Evolutionary conservation across 2,113 vertebrate species (phyloP), one percentile per base, ranked within the genome.

Genomic region (Lathamus discolor): DNA sequence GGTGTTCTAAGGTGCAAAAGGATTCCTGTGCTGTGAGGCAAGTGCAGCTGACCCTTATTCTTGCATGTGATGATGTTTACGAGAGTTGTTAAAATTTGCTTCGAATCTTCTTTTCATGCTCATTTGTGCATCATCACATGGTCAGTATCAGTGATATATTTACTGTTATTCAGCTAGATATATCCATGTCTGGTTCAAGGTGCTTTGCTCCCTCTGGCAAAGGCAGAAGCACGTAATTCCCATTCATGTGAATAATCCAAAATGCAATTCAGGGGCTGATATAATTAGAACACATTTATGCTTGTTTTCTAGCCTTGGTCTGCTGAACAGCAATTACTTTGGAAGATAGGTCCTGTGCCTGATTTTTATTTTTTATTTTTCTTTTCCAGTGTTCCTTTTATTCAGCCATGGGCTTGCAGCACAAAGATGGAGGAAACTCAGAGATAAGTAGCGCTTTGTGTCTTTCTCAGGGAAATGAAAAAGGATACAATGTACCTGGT

Each of bases 241-340:
- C 52, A 61, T 96, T 88, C 61, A 80, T 94, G 66, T 90, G 90
- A 95, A 97, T 96, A 96, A 91, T 87, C 69, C 55, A 84, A 96
- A 97, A 95, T 74, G 88, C 93, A 95, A 94, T 78, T 96, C 90
- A 57, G 89, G 52, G 89, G 51, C 77, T 90, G 90, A 73, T 94
- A 91, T 97, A 96, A 97, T 97, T 95, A 96, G 88, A 97, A 97
- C 89, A 90, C 63, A 89, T 89, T 97, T 96, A 91, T 92, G 95
- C 94, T 97, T 97, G 96, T 96, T 95, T 87, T 94, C 75, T 18
- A 84, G 93, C 83, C 94, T 97, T 97, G 97, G 96, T 97, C 95
- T 96, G 83, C 41, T 95, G 93, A 96, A 86, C 66, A 95, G 84
- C 92, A 97, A 97, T 98, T 97, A 44, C 43, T 44, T 16, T 44